Evolutionary conservation across 2,113 vertebrate genomes (phyloP).

Genomic region (Chelonoidis abingdonii): DNA sequence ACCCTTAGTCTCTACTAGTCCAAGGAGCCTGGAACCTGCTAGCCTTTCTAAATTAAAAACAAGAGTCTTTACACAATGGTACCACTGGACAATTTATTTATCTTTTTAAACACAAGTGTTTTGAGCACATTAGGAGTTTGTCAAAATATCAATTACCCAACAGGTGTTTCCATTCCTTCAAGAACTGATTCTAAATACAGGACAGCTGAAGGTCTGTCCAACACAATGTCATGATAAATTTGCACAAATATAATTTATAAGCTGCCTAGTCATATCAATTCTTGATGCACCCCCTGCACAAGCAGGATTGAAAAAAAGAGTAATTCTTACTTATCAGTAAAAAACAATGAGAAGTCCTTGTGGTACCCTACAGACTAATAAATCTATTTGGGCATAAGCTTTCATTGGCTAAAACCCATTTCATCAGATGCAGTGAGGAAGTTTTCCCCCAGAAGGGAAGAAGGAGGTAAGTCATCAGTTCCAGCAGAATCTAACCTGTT

Average conservation of each 20-base stretch:
- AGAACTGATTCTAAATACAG: not conserved
- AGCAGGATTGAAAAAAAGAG: not conserved
- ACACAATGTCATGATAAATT: not conserved
- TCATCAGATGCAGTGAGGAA: not conserved
- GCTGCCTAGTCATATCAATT: constrained; percentile 1
- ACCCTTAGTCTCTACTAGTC: not conserved
- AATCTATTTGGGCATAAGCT: too few species aligned
- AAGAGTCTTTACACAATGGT: not conserved
- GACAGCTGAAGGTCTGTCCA: not conserved
- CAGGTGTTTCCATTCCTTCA: constrained; percentile 2
- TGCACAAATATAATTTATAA: not conserved
- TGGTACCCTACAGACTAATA: too few species aligned
- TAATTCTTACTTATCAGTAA: not conserved
- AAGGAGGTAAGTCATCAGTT: not conserved
- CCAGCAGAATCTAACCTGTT: not conserved
- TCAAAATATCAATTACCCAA: not conserved
- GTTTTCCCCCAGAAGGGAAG: not conserved
- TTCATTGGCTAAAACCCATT: too few species aligned
- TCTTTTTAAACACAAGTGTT: not conserved
- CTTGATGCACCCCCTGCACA: not conserved
- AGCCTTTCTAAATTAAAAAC: not conserved
- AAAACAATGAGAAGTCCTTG: too few species aligned
- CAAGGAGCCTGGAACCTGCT: not conserved
- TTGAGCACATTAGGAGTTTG: not conserved
- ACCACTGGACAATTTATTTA: not conserved